Percentiles rank a stretch among this genome's conserved stretches.
phyloP scores from a whole-genome alignment of 1,140 invertebrate genomes.

The Neodiprion virginianus region DNA sequence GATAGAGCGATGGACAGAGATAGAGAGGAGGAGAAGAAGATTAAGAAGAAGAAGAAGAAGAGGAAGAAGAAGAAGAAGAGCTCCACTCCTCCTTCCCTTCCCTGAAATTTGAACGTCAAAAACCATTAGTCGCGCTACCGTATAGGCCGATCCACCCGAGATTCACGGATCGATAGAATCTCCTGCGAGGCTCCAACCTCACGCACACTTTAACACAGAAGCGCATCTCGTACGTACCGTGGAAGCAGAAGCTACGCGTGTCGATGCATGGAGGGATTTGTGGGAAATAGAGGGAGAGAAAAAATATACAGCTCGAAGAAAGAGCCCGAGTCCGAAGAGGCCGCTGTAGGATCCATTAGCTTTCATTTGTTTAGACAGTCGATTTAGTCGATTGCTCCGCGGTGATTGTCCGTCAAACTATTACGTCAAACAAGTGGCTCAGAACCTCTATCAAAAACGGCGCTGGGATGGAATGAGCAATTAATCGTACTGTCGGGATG shows the following conservation, averaged over 20 bases:
- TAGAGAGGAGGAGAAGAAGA: not conserved
- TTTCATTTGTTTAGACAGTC: conserved; percentile 5
- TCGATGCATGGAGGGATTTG: not conserved
- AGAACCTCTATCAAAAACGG: not conserved
- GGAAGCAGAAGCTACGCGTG: conserved; percentile 16
- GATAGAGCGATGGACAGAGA: too few species aligned
- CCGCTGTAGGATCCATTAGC: not conserved
- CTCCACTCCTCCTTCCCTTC: too few species aligned
- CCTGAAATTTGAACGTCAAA: conserved; percentile 5
- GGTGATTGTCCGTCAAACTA: not conserved
- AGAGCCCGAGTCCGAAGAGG: not conserved
- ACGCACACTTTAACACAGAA: conserved; percentile 29
- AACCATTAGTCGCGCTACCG: conserved; percentile 6
- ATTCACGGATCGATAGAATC: conserved; percentile 3
- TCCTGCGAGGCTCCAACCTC: not conserved
- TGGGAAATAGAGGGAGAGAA: too few species aligned
- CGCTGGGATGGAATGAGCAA: too few species aligned
- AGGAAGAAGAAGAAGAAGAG: not conserved
- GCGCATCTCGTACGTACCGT: conserved; percentile 25
- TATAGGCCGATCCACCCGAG: not conserved
- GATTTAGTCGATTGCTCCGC: not conserved
- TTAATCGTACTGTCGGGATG: too few species aligned
- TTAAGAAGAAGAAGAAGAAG: not conserved
- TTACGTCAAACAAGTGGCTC: not conserved
- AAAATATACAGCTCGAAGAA: too few species aligned